Evolutionary conservation across 2,113 vertebrate species (phyloP).

Genomic region (Otis tarda): DNA sequence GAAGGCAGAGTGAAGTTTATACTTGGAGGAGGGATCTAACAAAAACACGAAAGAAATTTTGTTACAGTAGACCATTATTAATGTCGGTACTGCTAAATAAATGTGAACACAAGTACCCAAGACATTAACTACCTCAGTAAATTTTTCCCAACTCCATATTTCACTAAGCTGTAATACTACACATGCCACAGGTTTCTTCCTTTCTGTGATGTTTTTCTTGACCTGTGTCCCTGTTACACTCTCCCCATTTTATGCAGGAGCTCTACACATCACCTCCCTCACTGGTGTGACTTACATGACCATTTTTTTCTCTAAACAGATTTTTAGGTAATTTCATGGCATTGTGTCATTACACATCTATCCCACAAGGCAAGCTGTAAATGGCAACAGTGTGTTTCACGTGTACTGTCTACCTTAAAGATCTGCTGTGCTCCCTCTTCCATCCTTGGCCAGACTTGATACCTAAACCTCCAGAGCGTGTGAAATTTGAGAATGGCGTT

Average conservation of each 20-base stretch:
- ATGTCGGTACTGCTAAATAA: background rate
- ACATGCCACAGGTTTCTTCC: background rate
- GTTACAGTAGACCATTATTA: background rate
- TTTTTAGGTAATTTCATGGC: background rate
- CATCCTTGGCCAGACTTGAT: constrained; percentile 99
- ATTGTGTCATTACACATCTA: background rate
- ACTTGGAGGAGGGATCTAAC: constrained; percentile 96
- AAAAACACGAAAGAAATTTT: background rate
- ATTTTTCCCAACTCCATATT: background rate
- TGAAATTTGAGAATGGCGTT: constrained; percentile 96
- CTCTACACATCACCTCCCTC: background rate
- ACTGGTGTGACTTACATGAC: background rate
- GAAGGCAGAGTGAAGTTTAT: constrained; percentile 99
- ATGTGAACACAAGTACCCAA: background rate
- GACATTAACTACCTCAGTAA: background rate
- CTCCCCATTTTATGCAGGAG: background rate
- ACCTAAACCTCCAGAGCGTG: constrained; percentile 98
- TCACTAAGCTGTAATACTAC: background rate
- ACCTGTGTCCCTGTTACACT: background rate
- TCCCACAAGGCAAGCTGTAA: background rate
- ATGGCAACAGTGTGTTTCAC: background rate
- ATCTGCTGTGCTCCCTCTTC: constrained; percentile 99
- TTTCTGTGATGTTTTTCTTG: background rate
- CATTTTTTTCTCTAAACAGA: background rate
- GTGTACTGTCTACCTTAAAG: constrained; percentile 85